Evolutionary conservation across 2,888 invertebrate species (phyloP).

Genomic region (Gnatocerus cornutus): DNA sequence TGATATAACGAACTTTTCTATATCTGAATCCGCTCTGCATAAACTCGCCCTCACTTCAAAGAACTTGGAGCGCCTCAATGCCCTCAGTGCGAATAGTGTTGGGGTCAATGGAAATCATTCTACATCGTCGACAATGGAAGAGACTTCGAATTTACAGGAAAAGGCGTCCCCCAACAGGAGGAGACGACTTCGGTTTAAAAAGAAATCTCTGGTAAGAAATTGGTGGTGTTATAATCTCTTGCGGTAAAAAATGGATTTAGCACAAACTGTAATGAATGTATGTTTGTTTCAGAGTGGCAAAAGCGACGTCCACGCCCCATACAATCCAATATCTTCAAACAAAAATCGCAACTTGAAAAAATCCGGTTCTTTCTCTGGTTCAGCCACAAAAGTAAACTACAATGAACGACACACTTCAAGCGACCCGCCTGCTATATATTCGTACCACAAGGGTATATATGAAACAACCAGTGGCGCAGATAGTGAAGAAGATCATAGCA

Average conservation of each 20-base stretch:
- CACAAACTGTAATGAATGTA: conserved; percentile 6
- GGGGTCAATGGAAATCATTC: conserved; percentile 68
- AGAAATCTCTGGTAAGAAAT: conserved; percentile 58
- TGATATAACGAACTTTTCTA: conserved; percentile 76
- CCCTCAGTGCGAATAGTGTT: conserved; percentile 61
- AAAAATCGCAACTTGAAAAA: conserved; percentile 74
- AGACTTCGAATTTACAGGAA: conserved; percentile 71
- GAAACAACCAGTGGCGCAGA: conserved; percentile 79
- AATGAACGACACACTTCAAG: conserved; percentile 77
- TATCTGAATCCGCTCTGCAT: conserved; percentile 91
- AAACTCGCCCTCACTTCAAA: conserved; percentile 74
- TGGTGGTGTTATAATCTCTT: background rate
- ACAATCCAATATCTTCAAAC: conserved; percentile 49
- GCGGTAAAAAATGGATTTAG: background rate
- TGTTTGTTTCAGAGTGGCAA: conserved; percentile 59
- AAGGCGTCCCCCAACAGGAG: conserved; percentile 65
- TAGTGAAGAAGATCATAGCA: conserved; percentile 76
- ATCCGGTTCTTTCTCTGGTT: conserved; percentile 83
- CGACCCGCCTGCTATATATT: conserved; percentile 77
- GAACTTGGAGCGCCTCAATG: conserved; percentile 61
- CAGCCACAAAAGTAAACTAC: conserved; percentile 72
- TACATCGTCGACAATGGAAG: conserved; percentile 75
- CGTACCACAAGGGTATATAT: conserved; percentile 73
- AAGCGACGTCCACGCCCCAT: conserved; percentile 59
- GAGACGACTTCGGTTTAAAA: conserved; percentile 65